Percentiles rank a stretch among this genome's conserved stretches.
Conservation (phyloP, 2,113 vertebrate species). For the Dendropsophus ebraccatus region DNA sequence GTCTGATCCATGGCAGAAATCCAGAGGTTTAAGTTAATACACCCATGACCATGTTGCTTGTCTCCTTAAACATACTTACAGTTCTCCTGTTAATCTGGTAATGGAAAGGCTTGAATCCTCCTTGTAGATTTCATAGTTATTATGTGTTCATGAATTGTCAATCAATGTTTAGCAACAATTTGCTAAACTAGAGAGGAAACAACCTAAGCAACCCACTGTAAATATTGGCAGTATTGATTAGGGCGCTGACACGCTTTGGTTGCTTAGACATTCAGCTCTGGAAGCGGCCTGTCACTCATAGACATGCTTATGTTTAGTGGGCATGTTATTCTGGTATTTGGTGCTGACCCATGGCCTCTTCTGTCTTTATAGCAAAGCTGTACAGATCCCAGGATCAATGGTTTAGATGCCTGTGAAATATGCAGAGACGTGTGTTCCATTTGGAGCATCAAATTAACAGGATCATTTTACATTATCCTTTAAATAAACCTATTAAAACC, state of each 20-base stretch:
- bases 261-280: not conserved
- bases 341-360: not conserved
- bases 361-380: not conserved
- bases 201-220: not conserved
- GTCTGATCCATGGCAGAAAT: too few relatives aligned
- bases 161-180: slow-evolving; percentile 6
- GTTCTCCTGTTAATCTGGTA: too few relatives aligned
- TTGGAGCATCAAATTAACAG: not conserved
- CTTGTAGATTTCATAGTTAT: not conserved
- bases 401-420: not conserved
- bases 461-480: not conserved
- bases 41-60: too few relatives aligned
- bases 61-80: too few relatives aligned
- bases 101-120: too few relatives aligned
- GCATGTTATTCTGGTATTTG: not conserved
- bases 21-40: too few relatives aligned
- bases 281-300: not conserved
- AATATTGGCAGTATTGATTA: not conserved
- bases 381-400: not conserved
- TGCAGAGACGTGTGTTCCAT: not conserved
- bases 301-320: not conserved
- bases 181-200: not conserved
- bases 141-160: not conserved
- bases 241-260: not conserved
- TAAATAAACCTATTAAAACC: too few relatives aligned